Conservation (phyloP, 2,888 invertebrate genomes). For the Antheraea assamensis region DNA sequence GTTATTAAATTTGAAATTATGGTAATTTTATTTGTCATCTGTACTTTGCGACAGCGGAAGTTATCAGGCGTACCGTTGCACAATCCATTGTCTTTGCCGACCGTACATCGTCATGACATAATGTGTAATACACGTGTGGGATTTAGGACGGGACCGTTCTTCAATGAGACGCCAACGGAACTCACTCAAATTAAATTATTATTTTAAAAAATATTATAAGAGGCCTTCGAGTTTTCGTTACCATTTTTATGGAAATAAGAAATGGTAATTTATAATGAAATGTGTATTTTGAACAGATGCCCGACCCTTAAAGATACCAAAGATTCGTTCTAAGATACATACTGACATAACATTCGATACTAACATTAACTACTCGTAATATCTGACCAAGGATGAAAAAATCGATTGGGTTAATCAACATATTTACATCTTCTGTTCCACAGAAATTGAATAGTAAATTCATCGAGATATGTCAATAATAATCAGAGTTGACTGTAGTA, state of each 20-base stretch:
- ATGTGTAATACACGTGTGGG: constrained; percentile 21
- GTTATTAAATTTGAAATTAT: not conserved
- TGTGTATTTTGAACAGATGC: not conserved
- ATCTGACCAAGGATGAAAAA: no score
- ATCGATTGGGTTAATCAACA: no score
- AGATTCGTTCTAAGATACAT: no score
- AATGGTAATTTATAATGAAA: not conserved
- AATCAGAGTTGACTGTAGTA: no score
- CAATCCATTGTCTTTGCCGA: constrained; percentile 56
- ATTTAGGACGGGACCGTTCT: constrained; percentile 11
- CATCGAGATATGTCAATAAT: no score
- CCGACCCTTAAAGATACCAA: no score
- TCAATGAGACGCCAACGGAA: constrained; percentile 12
- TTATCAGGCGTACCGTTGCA: constrained; percentile 52
- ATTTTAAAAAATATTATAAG: not conserved
- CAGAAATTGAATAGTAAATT: no score
- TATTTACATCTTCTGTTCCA: no score
- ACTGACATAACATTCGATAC: no score
- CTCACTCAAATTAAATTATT: not conserved
- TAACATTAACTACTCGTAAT: no score
- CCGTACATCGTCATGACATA: constrained; percentile 37
- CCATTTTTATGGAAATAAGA: not conserved
- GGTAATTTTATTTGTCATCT: constrained; percentile 34
- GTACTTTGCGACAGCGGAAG: constrained; percentile 57
- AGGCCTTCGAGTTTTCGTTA: not conserved